Evolutionary conservation across 2,888 invertebrate genomes (phyloP).

Genomic region (Luperina testacea): DNA sequence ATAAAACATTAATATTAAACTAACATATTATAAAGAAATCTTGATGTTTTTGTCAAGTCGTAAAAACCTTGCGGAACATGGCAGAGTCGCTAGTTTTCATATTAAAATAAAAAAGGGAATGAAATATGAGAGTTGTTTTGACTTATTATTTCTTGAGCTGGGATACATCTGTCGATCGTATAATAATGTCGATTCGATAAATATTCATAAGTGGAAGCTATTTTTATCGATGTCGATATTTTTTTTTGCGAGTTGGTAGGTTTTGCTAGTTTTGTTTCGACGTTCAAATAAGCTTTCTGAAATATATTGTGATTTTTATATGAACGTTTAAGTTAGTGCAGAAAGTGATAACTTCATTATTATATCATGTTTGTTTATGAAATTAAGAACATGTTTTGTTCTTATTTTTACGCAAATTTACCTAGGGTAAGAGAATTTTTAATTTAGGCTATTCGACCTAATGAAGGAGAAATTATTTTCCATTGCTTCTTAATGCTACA

Average conservation of each 20-base stretch:
- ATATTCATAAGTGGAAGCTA: conserved; percentile 34
- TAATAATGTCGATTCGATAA: conserved; percentile 35
- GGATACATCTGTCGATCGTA: conserved; percentile 45
- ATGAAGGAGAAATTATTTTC: not conserved
- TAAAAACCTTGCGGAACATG: not conserved
- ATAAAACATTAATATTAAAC: not conserved
- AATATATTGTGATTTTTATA: not conserved
- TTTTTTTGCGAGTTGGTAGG: not conserved
- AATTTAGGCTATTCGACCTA: no score
- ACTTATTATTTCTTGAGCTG: conserved; percentile 44
- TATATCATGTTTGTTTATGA: not conserved
- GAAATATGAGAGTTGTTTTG: conserved; percentile 42
- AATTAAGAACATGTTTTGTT: not conserved
- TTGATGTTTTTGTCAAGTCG: not conserved
- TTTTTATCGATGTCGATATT: conserved; percentile 54
- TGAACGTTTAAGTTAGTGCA: not conserved
- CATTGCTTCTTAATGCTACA: not conserved
- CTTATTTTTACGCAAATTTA: not conserved
- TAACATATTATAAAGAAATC: not conserved
- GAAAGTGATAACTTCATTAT: not conserved
- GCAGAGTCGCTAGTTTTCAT: conserved; percentile 10
- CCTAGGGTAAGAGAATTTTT: not conserved
- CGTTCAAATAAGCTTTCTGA: not conserved
- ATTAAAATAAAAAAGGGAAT: conserved; percentile 52
- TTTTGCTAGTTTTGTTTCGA: not conserved